Percentiles rank a stretch among this genome's conserved stretches.
Conservation (phyloP, 92 coral and sea anemone species). For the Epizoanthus rinbou region DNA sequence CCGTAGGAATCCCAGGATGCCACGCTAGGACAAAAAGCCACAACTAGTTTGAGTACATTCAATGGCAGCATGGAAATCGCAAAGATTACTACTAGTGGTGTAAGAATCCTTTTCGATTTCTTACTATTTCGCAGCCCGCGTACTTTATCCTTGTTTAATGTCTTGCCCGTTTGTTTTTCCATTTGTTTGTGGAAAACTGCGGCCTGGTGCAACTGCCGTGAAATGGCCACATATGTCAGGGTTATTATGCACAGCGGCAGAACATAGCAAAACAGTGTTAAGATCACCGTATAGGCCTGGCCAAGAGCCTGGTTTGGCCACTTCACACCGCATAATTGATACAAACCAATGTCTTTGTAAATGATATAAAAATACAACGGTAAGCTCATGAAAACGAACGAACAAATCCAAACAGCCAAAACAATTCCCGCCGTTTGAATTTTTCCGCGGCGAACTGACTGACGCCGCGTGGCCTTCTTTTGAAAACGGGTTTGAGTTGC, state of each 20-base stretch:
- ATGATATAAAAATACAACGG: constrained; percentile 2
- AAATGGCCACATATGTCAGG: constrained; percentile 35
- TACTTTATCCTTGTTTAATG: not conserved
- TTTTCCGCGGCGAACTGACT: constrained; percentile 10
- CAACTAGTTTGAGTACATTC: constrained; percentile 5
- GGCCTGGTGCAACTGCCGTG: constrained; percentile 28
- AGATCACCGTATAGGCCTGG: not conserved
- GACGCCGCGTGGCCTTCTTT: constrained; percentile 2
- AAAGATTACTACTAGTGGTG: constrained; percentile 30
- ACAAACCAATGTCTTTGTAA: not conserved
- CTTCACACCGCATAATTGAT: not conserved
- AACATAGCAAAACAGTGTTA: constrained; percentile 10
- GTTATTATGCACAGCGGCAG: constrained; percentile 18
- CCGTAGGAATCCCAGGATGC: not conserved
- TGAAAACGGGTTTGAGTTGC: constrained; percentile 37
- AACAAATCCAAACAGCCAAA: constrained; percentile 21
- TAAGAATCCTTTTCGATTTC: constrained; percentile 34
- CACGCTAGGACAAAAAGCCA: not conserved
- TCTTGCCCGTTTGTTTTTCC: not conserved
- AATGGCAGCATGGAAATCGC: constrained; percentile 38
- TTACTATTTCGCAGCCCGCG: constrained; percentile 32
- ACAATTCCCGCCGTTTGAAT: constrained; percentile 9
- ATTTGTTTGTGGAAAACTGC: constrained; percentile 26
- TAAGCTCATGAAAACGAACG: constrained; percentile 30
- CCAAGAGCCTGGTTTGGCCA: not conserved